Evolutionary conservation across 2,113 vertebrate species (phyloP), one percentile per base, ranked within the genome.

Genomic region (Platichthys flesus): DNA sequence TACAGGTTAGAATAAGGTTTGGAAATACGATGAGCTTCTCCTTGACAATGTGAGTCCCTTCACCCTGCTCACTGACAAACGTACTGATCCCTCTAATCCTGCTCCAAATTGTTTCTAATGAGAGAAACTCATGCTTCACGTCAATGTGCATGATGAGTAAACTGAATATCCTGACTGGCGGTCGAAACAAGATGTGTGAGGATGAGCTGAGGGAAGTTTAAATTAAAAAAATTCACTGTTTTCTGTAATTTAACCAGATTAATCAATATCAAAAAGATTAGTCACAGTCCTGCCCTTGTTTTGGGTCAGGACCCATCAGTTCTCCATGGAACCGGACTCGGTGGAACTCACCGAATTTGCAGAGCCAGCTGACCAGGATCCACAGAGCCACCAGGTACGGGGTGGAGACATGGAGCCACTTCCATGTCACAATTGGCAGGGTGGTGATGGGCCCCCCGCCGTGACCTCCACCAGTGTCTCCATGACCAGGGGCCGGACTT

Each of bases 311-410:
- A 63, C 14, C 21, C n/a, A 21, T 47, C 1, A 55, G 23, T 3
- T 16, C 18, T 49, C 16, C 13, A 10, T 13, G 20, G 10, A 55
- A 55, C 15, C 15, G 37, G n/a, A 67, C 15, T 24, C 10, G 2
- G n/a, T 12, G 28, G 74, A 55, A 89, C 93, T 94, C 85, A 94
- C 94, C 31, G 3, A 95, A 66, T 90, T 95, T 95, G 87, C 93
- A 94, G 62, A 95, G 62, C 94, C 94, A 95, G 78, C 81, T 76
- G 66, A 94, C 93, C 78, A 95, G 78, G 63, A 95, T 31, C 94
- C 94, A 95, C 4, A 95, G 71, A 2, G 90, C 82, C 80, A 95
- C 92, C 76, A 95, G 45, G 87, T 95, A 95, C 0, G 93, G 94
- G 0, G 3, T 23, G 7, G 76, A 26, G 1, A 95, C 91, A 18